phyloP scores from a whole-genome alignment of 2,888 invertebrate genomes.

The Diadegma fenestrale region DNA sequence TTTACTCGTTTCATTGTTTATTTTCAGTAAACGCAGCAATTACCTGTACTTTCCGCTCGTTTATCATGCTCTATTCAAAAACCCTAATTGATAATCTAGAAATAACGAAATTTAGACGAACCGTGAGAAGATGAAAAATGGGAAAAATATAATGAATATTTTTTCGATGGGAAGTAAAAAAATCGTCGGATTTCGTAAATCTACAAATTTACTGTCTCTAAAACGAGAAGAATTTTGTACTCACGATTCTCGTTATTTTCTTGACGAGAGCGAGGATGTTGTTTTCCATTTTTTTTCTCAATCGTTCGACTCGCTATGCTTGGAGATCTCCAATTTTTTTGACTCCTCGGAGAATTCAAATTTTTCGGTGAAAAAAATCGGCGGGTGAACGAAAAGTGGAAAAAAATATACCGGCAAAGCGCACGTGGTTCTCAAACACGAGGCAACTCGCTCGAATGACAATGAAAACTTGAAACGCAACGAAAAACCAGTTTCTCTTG shows the following conservation, averaged over 20 bases:
- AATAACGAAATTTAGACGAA: conserved; percentile 7
- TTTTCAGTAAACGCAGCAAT: conserved; percentile 34
- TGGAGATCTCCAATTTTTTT: conserved; percentile 19
- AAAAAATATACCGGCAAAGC: background rate
- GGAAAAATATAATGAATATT: too few species aligned
- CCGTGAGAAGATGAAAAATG: too few species aligned
- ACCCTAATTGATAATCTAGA: conserved; percentile 24
- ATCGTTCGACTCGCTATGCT: conserved; percentile 12
- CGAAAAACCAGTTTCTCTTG: conserved; percentile 32
- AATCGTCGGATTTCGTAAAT: background rate
- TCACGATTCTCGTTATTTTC: background rate
- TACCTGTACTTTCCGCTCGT: conserved; percentile 12
- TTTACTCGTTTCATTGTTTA: conserved; percentile 33
- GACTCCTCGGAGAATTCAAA: conserved; percentile 21
- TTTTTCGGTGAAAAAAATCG: conserved; percentile 19
- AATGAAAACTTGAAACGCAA: conserved; percentile 27
- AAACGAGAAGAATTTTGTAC: background rate
- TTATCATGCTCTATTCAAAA: conserved; percentile 27
- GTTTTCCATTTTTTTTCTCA: background rate
- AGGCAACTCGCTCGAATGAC: conserved; percentile 13
- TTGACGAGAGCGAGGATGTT: background rate
- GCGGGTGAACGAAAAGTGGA: background rate
- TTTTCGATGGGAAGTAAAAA: background rate
- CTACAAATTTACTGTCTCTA: too few species aligned
- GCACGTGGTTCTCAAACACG: conserved; percentile 46